phyloP scores from a whole-genome alignment of 2,888 invertebrate genomes.

The Phytoseiulus persimilis region DNA sequence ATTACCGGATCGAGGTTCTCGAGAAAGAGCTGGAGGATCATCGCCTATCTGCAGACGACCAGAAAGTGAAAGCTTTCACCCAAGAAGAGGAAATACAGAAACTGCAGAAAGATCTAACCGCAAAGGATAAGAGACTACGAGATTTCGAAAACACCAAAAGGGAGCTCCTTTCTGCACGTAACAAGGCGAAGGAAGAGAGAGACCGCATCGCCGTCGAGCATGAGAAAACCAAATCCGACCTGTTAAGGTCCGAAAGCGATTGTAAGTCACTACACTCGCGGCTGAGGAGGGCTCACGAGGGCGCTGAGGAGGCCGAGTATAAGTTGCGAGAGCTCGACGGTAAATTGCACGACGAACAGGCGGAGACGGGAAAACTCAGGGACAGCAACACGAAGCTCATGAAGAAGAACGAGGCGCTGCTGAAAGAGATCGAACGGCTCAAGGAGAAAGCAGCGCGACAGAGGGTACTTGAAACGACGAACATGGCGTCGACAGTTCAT shows the following conservation, averaged over 20 bases:
- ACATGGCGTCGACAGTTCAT: no score
- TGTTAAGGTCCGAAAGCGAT: neutral
- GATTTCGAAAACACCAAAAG: slow-evolving; percentile 11
- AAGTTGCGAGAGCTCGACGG: slow-evolving; percentile 15
- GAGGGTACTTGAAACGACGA: no score
- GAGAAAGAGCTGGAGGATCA: neutral
- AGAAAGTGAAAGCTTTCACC: slow-evolving; percentile 1
- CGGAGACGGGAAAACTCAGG: neutral
- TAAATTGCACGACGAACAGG: neutral
- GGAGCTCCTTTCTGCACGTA: neutral
- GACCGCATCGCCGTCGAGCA: neutral
- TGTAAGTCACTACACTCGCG: neutral
- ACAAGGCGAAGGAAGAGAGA: neutral
- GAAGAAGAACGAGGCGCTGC: neutral
- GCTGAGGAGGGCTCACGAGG: neutral
- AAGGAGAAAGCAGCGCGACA: neutral
- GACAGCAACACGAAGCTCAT: neutral
- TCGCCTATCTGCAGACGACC: neutral
- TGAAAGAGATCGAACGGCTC: neutral
- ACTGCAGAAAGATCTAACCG: neutral
- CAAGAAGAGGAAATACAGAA: slow-evolving; percentile 19
- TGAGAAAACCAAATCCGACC: neutral
- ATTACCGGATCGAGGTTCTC: neutral
- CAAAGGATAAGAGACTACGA: neutral
- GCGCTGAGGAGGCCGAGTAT: neutral